These are phyloP conservation scores for Bradypus variegatus DNA, from an alignment of 2,797 vertebrate genomes.

Conservation along the genomic window DNA sequence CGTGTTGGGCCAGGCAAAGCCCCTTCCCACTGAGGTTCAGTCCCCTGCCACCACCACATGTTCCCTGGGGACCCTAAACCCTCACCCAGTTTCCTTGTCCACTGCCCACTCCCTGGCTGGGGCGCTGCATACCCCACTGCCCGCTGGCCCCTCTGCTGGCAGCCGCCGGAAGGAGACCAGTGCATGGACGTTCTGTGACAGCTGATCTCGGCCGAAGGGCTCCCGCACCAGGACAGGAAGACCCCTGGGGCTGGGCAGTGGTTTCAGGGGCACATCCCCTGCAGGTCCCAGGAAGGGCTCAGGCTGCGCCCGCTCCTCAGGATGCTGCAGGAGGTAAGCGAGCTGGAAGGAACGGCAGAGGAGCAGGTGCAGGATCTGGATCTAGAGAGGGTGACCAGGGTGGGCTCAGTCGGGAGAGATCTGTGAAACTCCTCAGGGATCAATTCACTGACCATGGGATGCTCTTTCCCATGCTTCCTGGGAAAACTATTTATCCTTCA, in stretches of 20 bases:
- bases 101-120: neutral
- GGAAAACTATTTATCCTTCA: neutral
- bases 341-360: conserved; percentile 96
- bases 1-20: neutral
- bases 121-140: conserved; percentile 73
- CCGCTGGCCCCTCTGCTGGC: conserved; percentile 68
- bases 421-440: neutral
- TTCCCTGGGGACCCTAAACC: neutral
- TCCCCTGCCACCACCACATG: neutral
- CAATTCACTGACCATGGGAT: neutral
- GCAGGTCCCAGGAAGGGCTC: conserved; percentile 35
- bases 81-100: neutral
- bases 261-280: conserved; percentile 54
- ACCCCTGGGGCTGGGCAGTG: conserved; percentile 38
- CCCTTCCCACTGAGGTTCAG: neutral
- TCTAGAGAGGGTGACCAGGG: conserved; percentile 67
- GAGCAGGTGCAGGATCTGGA: conserved; percentile 88
- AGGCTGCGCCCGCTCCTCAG: conserved; percentile 76
- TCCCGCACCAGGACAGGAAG: conserved; percentile 61
- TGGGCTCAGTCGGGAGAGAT: neutral
- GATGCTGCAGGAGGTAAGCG: conserved; percentile 83
- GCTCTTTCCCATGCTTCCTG: neutral
- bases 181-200: conserved; percentile 89
- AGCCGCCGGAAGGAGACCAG: conserved; percentile 92
- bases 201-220: conserved; percentile 84